These are phyloP conservation scores for Harpalus rubripes DNA, from an alignment of 2,888 invertebrate genomes.

Conservation along the genomic window DNA sequence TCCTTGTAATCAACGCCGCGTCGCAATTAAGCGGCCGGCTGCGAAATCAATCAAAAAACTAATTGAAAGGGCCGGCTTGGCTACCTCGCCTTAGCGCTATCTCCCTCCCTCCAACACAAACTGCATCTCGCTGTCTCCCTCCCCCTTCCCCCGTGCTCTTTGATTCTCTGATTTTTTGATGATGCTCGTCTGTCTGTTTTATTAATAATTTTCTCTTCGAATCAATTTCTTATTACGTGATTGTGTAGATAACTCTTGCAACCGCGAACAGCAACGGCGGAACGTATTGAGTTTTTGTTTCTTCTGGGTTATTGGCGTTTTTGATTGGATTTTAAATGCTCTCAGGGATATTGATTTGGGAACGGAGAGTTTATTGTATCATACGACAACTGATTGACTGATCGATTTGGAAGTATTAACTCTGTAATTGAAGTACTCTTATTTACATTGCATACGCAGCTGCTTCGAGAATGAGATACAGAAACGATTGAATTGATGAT, in stretches of 20 bases:
- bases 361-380: slow-evolving; percentile 29
- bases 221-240: slow-evolving; percentile 76
- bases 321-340: slow-evolving; percentile 63
- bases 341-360: slow-evolving; percentile 25
- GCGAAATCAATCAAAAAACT: slow-evolving; percentile 78
- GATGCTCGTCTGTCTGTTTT: slow-evolving; percentile 72
- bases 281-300: slow-evolving; percentile 59
- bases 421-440: slow-evolving; percentile 45
- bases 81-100: slow-evolving; percentile 72
- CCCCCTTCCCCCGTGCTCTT: slow-evolving; percentile 64
- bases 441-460: slow-evolving; percentile 46
- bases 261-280: not conserved
- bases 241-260: slow-evolving; percentile 70
- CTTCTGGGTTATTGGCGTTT: slow-evolving; percentile 61
- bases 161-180: slow-evolving; percentile 58
- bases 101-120: slow-evolving; percentile 1
- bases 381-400: slow-evolving; percentile 50
- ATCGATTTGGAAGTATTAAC: slow-evolving; percentile 24
- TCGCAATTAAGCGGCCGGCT: slow-evolving; percentile 77
- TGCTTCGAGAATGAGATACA: slow-evolving; percentile 26
- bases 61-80: slow-evolving; percentile 75
- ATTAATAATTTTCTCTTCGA: slow-evolving; percentile 76
- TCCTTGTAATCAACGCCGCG: slow-evolving; percentile 76
- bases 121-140: slow-evolving; percentile 65
- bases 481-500: not conserved